These are phyloP conservation scores for Micoletzkya japonica DNA, from an alignment of 2,888 invertebrate species.

Conservation along the genomic window DNA sequence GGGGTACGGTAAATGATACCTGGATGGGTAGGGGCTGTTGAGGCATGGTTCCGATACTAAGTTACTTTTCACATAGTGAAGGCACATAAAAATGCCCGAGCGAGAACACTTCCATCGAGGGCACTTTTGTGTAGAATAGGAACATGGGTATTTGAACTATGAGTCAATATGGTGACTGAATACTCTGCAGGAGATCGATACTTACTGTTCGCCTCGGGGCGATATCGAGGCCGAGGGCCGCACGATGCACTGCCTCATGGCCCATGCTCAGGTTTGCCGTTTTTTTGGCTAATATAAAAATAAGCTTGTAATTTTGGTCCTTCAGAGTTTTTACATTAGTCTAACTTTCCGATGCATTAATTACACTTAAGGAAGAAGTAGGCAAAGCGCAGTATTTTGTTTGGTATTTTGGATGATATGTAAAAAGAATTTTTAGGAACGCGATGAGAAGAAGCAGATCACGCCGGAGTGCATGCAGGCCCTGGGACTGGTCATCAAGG, in stretches of 20 bases:
- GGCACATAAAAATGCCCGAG: no score
- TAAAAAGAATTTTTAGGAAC: slow-evolving; percentile 28
- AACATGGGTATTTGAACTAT: not conserved
- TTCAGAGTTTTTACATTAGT: no score
- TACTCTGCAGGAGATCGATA: slow-evolving; percentile 60
- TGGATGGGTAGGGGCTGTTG: no score
- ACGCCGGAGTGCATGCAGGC: slow-evolving; percentile 52
- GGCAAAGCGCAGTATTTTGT: no score
- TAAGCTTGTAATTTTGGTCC: no score
- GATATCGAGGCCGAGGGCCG: slow-evolving; percentile 72
- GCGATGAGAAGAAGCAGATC: slow-evolving; percentile 51
- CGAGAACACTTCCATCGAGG: not conserved
- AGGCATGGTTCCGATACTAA: no score
- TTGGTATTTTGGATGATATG: not conserved
- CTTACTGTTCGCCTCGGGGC: slow-evolving; percentile 70
- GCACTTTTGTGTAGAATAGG: no score
- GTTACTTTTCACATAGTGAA: no score
- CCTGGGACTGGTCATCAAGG: slow-evolving; percentile 42
- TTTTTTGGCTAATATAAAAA: no score
- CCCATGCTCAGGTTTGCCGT: slow-evolving; percentile 49
- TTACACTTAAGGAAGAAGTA: no score
- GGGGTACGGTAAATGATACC: no score
- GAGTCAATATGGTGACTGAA: not conserved
- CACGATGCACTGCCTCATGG: slow-evolving; percentile 92
- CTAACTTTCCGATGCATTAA: no score